Conservation (phyloP, 2,888 invertebrate genomes). For the Pristionchus fissidentatus region DNA sequence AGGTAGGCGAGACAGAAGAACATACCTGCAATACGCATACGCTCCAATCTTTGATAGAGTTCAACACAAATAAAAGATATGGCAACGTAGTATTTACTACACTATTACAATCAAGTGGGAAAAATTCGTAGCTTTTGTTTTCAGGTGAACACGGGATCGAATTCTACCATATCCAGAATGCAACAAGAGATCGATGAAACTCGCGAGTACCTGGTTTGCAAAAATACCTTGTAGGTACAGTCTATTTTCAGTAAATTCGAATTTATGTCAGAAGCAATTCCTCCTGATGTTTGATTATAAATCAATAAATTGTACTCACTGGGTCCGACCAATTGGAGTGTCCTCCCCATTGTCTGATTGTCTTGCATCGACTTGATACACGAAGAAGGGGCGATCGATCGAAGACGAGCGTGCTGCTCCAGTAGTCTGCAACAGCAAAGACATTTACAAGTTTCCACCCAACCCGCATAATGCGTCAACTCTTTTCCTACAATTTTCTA, state of each 20-base stretch:
- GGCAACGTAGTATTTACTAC: not conserved
- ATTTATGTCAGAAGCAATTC: no score
- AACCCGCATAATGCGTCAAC: no score
- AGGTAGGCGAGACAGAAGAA: slow-evolving; percentile 45
- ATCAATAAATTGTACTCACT: slow-evolving; percentile 11
- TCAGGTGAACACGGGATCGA: no score
- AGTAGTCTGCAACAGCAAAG: slow-evolving; percentile 25
- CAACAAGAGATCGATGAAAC: not conserved
- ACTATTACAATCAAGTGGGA: not conserved
- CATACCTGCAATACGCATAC: slow-evolving; percentile 35
- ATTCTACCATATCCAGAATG: no score
- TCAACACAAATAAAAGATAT: not conserved
- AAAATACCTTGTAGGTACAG: not conserved
- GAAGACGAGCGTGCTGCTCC: slow-evolving; percentile 27
- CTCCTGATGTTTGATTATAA: not conserved
- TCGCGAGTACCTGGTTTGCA: not conserved
- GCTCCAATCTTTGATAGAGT: not conserved
- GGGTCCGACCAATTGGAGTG: slow-evolving; percentile 48
- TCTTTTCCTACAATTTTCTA: no score
- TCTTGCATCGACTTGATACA: slow-evolving; percentile 27
- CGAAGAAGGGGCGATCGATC: not conserved
- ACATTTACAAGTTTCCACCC: no score
- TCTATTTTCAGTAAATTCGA: not conserved
- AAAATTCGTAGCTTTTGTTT: no score
- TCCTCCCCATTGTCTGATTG: not conserved